Evolutionary conservation across 2,888 invertebrate genomes (phyloP).

Genomic region (Callimorpha dominula): DNA sequence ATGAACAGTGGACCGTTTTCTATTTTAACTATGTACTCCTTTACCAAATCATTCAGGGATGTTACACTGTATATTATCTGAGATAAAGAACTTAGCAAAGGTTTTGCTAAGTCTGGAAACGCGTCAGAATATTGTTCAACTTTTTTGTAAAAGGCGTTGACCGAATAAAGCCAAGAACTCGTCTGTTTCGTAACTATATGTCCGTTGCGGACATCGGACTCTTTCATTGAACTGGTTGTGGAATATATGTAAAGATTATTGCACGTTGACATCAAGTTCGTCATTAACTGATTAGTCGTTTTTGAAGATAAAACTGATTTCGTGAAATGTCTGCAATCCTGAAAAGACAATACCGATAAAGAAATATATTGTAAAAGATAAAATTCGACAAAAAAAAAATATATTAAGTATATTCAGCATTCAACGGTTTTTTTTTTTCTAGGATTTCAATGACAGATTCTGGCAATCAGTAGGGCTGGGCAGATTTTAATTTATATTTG

Average conservation of each 20-base stretch:
- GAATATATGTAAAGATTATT: conserved; percentile 57
- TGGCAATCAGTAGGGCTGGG: not conserved
- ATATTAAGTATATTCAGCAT: too few species aligned
- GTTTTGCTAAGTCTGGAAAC: conserved; percentile 93
- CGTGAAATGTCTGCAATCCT: conserved; percentile 83
- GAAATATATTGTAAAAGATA: not conserved
- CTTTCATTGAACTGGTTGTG: conserved; percentile 33
- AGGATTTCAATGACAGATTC: not conserved
- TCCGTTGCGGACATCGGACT: conserved; percentile 52
- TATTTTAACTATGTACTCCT: conserved; percentile 74
- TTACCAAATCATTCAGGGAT: conserved; percentile 84
- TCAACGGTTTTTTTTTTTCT: too few species aligned
- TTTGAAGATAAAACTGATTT: conserved; percentile 75
- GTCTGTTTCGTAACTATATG: conserved; percentile 75
- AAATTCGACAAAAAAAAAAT: not conserved
- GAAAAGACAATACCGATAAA: conserved; percentile 44
- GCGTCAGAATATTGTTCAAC: conserved; percentile 87
- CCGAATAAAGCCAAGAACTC: conserved; percentile 84
- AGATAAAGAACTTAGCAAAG: conserved; percentile 89
- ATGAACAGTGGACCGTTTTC: conserved; percentile 65
- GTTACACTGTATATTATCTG: conserved; percentile 89
- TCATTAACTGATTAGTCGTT: conserved; percentile 62
- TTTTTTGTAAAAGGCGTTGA: conserved; percentile 85
- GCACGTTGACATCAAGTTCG: conserved; percentile 59
- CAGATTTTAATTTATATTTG: not conserved